A percentile compares a stretch with the other conserved stretches of the same genome.
Evolutionary conservation across 1,140 invertebrate species (phyloP).

Genomic region (Vollenhovia emeryi): DNA sequence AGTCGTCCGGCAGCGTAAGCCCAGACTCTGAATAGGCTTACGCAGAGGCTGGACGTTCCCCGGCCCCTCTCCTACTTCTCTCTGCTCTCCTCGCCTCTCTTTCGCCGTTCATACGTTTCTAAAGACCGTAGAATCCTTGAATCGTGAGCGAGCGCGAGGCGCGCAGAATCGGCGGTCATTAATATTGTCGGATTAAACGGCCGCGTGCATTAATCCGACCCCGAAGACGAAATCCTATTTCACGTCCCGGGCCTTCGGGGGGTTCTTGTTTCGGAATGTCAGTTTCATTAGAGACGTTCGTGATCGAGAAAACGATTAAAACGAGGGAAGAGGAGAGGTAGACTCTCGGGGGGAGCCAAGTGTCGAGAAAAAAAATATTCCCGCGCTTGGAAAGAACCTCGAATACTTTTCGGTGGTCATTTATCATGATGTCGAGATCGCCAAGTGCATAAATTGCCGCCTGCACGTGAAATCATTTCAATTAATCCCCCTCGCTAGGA

Average conservation of each 20-base stretch:
- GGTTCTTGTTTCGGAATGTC: slow-evolving; percentile 80
- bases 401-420: slow-evolving; percentile 44
- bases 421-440: slow-evolving; percentile 28
- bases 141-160: slow-evolving; percentile 71
- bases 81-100: slow-evolving; percentile 26
- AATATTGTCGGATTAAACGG: slow-evolving; percentile 84
- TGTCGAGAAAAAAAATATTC: slow-evolving; percentile 47
- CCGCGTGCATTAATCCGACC: slow-evolving; percentile 81
- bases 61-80: not conserved
- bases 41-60: slow-evolving; percentile 55
- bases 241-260: slow-evolving; percentile 74
- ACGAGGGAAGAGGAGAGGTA: slow-evolving; percentile 50
- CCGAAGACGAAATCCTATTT: slow-evolving; percentile 82
- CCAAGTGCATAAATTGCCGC: not conserved
- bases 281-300: slow-evolving; percentile 79
- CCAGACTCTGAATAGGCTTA: slow-evolving; percentile 80
- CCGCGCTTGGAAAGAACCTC: slow-evolving; percentile 31
- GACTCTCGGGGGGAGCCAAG: not conserved
- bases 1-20: slow-evolving; percentile 76
- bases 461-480: slow-evolving; percentile 24
- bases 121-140: slow-evolving; percentile 76
- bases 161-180: slow-evolving; percentile 80
- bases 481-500: not conserved
- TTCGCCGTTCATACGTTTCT: slow-evolving; percentile 39
- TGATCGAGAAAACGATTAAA: slow-evolving; percentile 79